Evolutionary conservation across 1,140 invertebrate genomes (phyloP).

Genomic region (Lordiphosa collinella): DNA sequence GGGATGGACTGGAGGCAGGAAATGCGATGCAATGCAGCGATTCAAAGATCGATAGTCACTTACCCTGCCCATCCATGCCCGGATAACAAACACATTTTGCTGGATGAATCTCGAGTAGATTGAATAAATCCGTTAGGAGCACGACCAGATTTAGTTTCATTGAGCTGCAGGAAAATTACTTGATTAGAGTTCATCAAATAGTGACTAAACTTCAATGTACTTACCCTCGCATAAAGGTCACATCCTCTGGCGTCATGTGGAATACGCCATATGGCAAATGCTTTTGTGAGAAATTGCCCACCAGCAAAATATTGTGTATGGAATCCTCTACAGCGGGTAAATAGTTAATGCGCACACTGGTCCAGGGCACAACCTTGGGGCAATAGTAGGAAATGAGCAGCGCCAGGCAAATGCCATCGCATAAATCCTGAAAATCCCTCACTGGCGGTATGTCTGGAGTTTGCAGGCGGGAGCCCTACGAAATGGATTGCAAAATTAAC

Average conservation of each 20-base stretch:
- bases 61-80: constrained; percentile 82
- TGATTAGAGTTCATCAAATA: too few species aligned
- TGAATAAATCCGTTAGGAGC: constrained; percentile 97
- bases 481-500: neutral
- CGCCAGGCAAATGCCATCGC: constrained; percentile 94
- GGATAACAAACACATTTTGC: constrained; percentile 92
- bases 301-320: constrained; percentile 94
- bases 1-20: constrained; percentile 7
- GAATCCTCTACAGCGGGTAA: constrained; percentile 88
- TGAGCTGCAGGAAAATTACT: constrained; percentile 81
- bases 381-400: constrained; percentile 96
- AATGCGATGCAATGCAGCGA: constrained; percentile 68
- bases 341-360: constrained; percentile 86
- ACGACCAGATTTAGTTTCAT: constrained; percentile 96
- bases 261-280: constrained; percentile 93
- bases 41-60: constrained; percentile 48
- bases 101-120: constrained; percentile 95
- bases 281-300: constrained; percentile 92
- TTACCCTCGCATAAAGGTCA: constrained; percentile 96
- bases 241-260: constrained; percentile 97
- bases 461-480: constrained; percentile 68
- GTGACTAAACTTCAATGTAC: constrained; percentile 11
- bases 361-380: constrained; percentile 90
- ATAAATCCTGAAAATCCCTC: constrained; percentile 85
- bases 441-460: constrained; percentile 77